These are phyloP conservation scores for Ptycholaimellus sp. DNA, from an alignment of 2,888 invertebrate species.

Conservation along the genomic window DNA sequence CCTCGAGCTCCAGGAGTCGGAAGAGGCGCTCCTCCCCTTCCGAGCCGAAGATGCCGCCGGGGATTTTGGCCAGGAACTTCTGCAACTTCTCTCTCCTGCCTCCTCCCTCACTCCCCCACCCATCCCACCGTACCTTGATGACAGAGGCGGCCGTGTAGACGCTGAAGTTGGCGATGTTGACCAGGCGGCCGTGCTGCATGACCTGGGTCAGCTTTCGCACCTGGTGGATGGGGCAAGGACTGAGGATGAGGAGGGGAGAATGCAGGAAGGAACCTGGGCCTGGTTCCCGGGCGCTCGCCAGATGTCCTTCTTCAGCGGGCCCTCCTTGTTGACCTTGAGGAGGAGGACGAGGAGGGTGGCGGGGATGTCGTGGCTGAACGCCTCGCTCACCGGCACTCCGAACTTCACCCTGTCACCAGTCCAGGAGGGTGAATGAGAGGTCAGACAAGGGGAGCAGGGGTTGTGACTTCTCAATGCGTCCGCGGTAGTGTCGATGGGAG, in stretches of 20 bases:
- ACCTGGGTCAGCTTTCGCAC: slow-evolving; percentile 23
- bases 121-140: slow-evolving; percentile 55
- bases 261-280: slow-evolving; percentile 31
- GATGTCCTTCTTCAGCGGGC: slow-evolving; percentile 69
- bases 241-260: neutral
- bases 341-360: slow-evolving; percentile 40
- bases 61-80: slow-evolving; percentile 84
- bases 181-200: slow-evolving; percentile 25
- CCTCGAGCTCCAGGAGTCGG: slow-evolving; percentile 55
- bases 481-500: slow-evolving; percentile 17
- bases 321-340: slow-evolving; percentile 74
- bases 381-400: slow-evolving; percentile 24
- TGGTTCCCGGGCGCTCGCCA: slow-evolving; percentile 84
- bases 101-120: no score
- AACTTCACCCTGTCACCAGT: slow-evolving; percentile 20
- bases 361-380: slow-evolving; percentile 25
- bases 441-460: neutral
- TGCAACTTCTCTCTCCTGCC: no score
- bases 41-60: slow-evolving; percentile 78
- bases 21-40: slow-evolving; percentile 71
- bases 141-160: slow-evolving; percentile 95
- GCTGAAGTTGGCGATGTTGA: slow-evolving; percentile 46
- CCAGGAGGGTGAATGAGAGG: neutral
- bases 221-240: slow-evolving; percentile 29
- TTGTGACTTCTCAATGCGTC: slow-evolving; percentile 20